A percentile compares a stretch with the other conserved stretches of the same genome.
Evolutionary conservation across 2,888 invertebrate species (phyloP).

Genomic region (Ormyrus nitidulus): DNA sequence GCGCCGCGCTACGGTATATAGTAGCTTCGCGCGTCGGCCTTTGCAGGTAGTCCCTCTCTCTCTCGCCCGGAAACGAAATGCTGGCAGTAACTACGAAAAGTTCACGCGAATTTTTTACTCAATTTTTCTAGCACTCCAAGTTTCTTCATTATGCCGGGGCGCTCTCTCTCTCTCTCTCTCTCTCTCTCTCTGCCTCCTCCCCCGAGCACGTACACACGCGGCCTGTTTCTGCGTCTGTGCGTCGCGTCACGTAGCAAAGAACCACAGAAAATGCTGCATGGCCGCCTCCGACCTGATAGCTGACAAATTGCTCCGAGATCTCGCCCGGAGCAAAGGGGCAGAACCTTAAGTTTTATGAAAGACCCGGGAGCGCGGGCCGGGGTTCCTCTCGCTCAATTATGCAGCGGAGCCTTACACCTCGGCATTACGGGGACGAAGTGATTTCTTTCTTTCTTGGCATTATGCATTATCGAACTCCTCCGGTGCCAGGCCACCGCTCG

Average conservation of each 20-base stretch:
- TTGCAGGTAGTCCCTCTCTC: no score
- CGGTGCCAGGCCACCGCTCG: background rate
- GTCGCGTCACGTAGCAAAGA: background rate
- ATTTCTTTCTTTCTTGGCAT: background rate
- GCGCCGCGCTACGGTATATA: no score
- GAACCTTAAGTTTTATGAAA: background rate
- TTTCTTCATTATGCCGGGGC: background rate
- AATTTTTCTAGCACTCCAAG: no score
- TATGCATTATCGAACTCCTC: background rate
- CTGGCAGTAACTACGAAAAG: slow-evolving; percentile 8
- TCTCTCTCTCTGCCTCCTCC: no score
- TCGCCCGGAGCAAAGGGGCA: background rate
- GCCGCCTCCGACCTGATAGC: background rate
- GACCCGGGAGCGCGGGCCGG: background rate
- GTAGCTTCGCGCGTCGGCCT: no score
- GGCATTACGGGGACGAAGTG: background rate
- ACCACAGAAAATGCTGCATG: background rate
- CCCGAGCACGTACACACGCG: no score
- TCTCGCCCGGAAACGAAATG: no score
- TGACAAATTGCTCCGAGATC: slow-evolving; percentile 5
- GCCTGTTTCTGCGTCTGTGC: background rate
- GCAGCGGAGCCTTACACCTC: background rate
- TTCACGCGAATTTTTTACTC: background rate
- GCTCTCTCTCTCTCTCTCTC: no score
- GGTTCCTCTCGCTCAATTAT: slow-evolving; percentile 1